Evolutionary conservation across 2,888 invertebrate genomes (phyloP).

Genomic region (Phymatocera aterrima): DNA sequence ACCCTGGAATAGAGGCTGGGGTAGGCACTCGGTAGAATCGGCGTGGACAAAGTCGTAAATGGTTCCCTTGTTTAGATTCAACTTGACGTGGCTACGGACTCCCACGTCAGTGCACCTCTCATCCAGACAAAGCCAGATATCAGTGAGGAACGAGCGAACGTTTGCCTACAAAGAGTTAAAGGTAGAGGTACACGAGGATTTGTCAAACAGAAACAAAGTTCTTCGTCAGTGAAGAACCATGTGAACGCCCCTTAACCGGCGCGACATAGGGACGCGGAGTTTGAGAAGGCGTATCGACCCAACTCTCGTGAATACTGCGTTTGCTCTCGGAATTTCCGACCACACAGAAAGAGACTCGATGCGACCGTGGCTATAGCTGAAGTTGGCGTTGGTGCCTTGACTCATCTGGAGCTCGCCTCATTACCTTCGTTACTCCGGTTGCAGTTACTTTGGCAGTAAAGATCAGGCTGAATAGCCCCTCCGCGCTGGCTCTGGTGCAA

Average conservation of each 20-base stretch:
- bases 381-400: constrained; percentile 22
- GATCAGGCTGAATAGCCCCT: background rate
- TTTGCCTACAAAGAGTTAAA: background rate
- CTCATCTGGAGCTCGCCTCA: background rate
- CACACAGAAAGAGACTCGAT: constrained; percentile 23
- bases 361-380: constrained; percentile 15
- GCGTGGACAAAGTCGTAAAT: background rate
- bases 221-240: constrained; percentile 14
- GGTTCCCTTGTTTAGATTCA: background rate
- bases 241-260: constrained; percentile 31
- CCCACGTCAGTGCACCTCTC: background rate
- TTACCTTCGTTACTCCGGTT: constrained; percentile 18
- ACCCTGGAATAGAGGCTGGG: too few species aligned
- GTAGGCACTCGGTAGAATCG: background rate
- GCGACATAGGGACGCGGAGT: constrained; percentile 19
- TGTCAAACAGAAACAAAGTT: background rate
- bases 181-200: background rate
- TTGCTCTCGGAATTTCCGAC: background rate
- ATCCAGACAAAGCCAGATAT: constrained; percentile 7
- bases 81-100: background rate
- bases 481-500: background rate
- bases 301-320: constrained; percentile 10
- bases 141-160: background rate
- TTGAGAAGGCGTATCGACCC: constrained; percentile 34
- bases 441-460: constrained; percentile 1